Percentiles rank a stretch among this genome's conserved stretches.
phyloP scores from a whole-genome alignment of 2,113 vertebrate genomes.

The Dromas ardeola region DNA sequence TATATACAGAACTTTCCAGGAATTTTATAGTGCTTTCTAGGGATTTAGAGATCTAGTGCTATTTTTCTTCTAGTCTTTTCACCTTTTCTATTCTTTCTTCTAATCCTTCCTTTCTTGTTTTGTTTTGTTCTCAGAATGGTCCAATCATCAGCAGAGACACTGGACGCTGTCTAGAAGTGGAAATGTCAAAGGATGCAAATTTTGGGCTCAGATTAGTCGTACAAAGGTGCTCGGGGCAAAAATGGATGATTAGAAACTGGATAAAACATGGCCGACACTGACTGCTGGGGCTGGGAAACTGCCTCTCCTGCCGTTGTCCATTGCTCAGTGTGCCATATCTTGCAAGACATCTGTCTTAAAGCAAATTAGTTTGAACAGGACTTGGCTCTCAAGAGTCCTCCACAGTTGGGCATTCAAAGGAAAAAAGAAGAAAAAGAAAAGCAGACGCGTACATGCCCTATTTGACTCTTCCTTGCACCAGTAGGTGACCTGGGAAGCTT shows the following conservation, averaged over 20 bases:
- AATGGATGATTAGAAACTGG: conserved; percentile 99
- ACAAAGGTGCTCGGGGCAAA: conserved; percentile 96
- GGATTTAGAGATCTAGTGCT: neutral
- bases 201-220: conserved; percentile 94
- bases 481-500: neutral
- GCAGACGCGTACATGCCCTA: neutral
- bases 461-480: neutral
- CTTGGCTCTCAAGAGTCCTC: neutral
- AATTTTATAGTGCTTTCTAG: neutral
- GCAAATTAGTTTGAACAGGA: neutral
- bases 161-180: conserved; percentile 95
- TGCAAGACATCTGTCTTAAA: conserved; percentile 14
- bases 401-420: neutral
- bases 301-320: neutral
- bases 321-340: conserved; percentile 4
- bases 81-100: neutral
- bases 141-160: conserved; percentile 97
- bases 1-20: neutral
- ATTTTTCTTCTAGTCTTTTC: neutral
- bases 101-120: neutral
- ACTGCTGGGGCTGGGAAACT: conserved; percentile 42
- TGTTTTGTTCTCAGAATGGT: conserved; percentile 79
- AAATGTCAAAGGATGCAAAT: conserved; percentile 96
- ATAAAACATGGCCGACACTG: conserved; percentile 89
- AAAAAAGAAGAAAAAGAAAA: neutral